A percentile compares a stretch with the other conserved stretches of the same genome.
Conservation (phyloP, 2,797 vertebrate species). For the Jordanella pulchra region DNA sequence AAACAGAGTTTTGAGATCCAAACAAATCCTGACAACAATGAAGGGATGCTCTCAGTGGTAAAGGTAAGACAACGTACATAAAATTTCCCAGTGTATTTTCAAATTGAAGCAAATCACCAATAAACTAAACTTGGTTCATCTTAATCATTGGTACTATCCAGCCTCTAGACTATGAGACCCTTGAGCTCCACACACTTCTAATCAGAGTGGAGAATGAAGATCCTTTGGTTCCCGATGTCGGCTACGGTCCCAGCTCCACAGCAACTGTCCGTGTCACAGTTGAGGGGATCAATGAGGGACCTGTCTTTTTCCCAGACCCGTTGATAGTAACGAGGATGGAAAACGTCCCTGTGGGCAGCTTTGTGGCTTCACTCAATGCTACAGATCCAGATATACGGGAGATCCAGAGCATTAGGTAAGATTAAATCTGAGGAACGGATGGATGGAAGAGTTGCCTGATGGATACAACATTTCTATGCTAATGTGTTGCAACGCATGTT, state of each 20-base stretch:
- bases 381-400: constrained; percentile 93
- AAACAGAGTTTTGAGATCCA: constrained; percentile 92
- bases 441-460: no score
- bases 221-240: constrained; percentile 85
- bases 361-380: constrained; percentile 89
- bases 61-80: constrained; percentile 79
- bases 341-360: constrained; percentile 88
- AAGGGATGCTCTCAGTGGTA: constrained; percentile 95
- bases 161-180: constrained; percentile 93
- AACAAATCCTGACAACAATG: constrained; percentile 93
- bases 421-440: background rate
- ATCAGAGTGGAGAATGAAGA: constrained; percentile 97
- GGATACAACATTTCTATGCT: no score
- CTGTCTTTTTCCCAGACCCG: constrained; percentile 92
- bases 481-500: no score
- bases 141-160: constrained; percentile 49
- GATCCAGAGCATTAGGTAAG: constrained; percentile 91
- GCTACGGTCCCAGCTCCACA: constrained; percentile 91
- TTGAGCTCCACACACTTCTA: constrained; percentile 85
- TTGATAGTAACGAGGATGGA: constrained; percentile 87
- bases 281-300: constrained; percentile 92
- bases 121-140: background rate
- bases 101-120: background rate
- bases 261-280: constrained; percentile 91
- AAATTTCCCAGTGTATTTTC: background rate